phyloP scores from a whole-genome alignment of 2,113 vertebrate species.

The Cryptomyrus ogoouensis region DNA sequence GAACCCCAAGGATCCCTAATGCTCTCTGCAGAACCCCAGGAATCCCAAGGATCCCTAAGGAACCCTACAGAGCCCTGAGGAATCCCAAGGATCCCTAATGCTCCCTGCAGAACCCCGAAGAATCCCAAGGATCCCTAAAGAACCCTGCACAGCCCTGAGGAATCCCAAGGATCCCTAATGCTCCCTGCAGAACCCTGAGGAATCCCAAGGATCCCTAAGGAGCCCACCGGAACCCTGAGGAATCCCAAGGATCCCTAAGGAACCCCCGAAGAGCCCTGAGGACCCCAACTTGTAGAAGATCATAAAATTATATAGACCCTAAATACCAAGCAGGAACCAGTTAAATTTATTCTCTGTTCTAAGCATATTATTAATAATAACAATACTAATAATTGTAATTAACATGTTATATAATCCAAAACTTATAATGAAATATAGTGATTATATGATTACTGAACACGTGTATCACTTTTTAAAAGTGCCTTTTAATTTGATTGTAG shows the following conservation, averaged over 20 bases:
- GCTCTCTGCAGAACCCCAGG: neutral
- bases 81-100: constrained; percentile 19
- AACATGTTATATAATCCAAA: constrained; percentile 55
- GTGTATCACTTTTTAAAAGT: constrained; percentile 68
- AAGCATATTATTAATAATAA: constrained; percentile 37
- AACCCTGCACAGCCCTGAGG: constrained; percentile 1
- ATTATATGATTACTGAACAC: constrained; percentile 31
- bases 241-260: constrained; percentile 9
- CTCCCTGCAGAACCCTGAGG: neutral
- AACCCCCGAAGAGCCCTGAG: constrained; percentile 22
- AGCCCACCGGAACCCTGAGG: neutral
- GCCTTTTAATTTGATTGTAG: constrained; percentile 73
- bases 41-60: neutral
- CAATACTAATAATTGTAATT: constrained; percentile 44
- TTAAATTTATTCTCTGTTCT: constrained; percentile 40
- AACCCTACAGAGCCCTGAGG: neutral
- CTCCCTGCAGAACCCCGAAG: neutral
- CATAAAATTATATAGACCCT: constrained; percentile 33
- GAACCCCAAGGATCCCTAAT: neutral
- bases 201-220: neutral
- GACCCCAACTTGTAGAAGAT: constrained; percentile 28
- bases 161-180: neutral
- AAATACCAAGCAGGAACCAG: constrained; percentile 42
- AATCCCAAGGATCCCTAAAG: constrained; percentile 16
- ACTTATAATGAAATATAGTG: neutral